Evolutionary conservation across 2,113 vertebrate species (phyloP).

Genomic region (Cyphomyrus discorhynchus): DNA sequence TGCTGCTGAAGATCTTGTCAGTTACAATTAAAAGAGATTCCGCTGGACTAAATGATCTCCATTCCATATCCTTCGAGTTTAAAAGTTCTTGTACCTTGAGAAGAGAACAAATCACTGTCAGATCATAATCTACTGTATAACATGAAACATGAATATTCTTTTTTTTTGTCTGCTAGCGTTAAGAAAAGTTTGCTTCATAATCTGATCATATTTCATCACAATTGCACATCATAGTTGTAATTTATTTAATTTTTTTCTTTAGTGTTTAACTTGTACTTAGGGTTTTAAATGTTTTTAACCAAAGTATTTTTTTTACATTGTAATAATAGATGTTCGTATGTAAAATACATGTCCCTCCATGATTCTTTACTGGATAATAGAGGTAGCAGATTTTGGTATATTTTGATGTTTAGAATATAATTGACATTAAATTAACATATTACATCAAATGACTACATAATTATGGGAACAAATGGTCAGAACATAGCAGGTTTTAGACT

Average conservation of each 20-base stretch:
- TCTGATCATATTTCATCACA: neutral
- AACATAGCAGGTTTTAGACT: neutral
- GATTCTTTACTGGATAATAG: neutral
- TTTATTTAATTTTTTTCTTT: neutral
- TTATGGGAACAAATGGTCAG: neutral
- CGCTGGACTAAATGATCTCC: neutral
- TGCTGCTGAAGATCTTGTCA: neutral
- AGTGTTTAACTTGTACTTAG: neutral
- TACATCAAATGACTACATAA: neutral
- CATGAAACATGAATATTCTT: neutral
- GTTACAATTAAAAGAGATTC: neutral
- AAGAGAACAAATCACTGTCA: neutral
- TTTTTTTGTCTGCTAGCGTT: neutral
- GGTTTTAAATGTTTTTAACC: neutral
- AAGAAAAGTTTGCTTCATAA: neutral
- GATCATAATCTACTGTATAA: neutral
- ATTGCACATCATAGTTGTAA: neutral
- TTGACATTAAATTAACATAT: neutral
- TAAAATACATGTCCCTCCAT: neutral
- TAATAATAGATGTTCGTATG: neutral
- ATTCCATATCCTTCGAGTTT: neutral
- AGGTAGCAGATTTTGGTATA: neutral
- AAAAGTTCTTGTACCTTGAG: constrained; percentile 4
- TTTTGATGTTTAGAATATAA: neutral
- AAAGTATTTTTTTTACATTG: neutral